Evolutionary conservation across 2,113 vertebrate genomes (phyloP).

Genomic region (Mohoua ochrocephala): DNA sequence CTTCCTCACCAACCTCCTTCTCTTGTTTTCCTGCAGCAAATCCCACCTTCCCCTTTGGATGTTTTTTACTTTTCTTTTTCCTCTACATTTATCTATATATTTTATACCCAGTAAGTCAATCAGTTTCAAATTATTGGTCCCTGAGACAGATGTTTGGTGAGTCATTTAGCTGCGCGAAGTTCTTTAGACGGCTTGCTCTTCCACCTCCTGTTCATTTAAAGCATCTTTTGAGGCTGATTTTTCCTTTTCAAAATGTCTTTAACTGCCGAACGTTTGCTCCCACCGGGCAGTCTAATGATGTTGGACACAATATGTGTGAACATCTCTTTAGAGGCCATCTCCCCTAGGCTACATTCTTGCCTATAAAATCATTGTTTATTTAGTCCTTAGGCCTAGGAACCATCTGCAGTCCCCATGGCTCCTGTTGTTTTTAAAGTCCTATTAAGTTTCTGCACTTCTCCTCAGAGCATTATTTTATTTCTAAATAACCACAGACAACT

Average conservation of each 20-base stretch:
- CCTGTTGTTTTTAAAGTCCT: constrained; percentile 78
- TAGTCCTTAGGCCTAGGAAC: constrained; percentile 67
- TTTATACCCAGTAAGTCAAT: constrained; percentile 48
- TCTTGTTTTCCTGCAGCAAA: neutral
- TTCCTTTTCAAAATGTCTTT: constrained; percentile 48
- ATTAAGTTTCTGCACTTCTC: constrained; percentile 76
- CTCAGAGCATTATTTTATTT: constrained; percentile 76
- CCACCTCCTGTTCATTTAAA: constrained; percentile 49
- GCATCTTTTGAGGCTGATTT: constrained; percentile 54
- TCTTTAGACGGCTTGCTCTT: constrained; percentile 37
- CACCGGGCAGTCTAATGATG: constrained; percentile 75
- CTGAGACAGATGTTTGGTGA: constrained; percentile 45
- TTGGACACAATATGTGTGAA: constrained; percentile 72
- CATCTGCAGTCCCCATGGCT: constrained; percentile 77
- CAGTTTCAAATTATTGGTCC: constrained; percentile 49
- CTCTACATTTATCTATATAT: constrained; percentile 33
- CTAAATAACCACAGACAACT: constrained; percentile 69
- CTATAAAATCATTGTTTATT: constrained; percentile 70
- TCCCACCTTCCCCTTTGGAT: neutral
- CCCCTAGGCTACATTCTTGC: constrained; percentile 69
- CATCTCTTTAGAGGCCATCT: constrained; percentile 64
- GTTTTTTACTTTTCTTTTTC: neutral
- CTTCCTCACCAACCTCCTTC: neutral
- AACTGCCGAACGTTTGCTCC: constrained; percentile 56
- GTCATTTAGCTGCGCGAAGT: neutral